Base-by-base conservation (phyloP, 1,140 invertebrate genomes). In the Wasmannia auropunctata region DNA sequence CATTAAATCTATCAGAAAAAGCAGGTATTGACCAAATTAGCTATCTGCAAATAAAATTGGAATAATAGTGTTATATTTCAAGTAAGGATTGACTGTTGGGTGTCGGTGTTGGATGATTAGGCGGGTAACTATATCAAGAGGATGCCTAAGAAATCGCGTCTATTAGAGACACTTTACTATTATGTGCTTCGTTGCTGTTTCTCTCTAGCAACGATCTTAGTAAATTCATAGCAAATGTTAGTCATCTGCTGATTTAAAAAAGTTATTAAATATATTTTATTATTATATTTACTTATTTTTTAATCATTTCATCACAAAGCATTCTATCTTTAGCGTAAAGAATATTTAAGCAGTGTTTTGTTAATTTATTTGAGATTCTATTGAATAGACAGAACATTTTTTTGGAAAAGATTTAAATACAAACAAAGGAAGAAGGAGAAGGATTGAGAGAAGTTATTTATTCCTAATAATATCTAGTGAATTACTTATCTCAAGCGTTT, bases 21-120 rank as follows among this genome's bases (percentile, higher is more conserved):
- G 10, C 37, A 46, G 25, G 25, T 72, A 62, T 81, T 86, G 54
- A 28, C 56, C 69, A 60, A 81, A 90, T 87, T 76, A 90, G 10
- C 60, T 72, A 22, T 83, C 60, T 74, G 22, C 22, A 37, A 34
- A n/a, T n/a, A 34, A 60, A 62, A 87, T 70, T 67, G 58, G 85
- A 85, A 75, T 89, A 49, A 49, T 72, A 85, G 84, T 89, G 85
- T 91, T 75, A 85, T 88, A 89, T 91, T 90, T 31, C 85, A 84
- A 88, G 60, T 85, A 75, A 80, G 70, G 83, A 37, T 76, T 49
- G 54, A n/a, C n/a, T 22, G 4, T 63, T 76, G 49, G 16, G 34
- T 19, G 37, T 11, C 25, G 14, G 7, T 60, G 22, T 19, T 10
- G 19, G 54, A 40, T n/a, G 49, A 54, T 67, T 83, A 79, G n/a